Evolutionary conservation across 2,113 vertebrate species (phyloP).

Genomic region (Herpetotheres cachinnans): DNA sequence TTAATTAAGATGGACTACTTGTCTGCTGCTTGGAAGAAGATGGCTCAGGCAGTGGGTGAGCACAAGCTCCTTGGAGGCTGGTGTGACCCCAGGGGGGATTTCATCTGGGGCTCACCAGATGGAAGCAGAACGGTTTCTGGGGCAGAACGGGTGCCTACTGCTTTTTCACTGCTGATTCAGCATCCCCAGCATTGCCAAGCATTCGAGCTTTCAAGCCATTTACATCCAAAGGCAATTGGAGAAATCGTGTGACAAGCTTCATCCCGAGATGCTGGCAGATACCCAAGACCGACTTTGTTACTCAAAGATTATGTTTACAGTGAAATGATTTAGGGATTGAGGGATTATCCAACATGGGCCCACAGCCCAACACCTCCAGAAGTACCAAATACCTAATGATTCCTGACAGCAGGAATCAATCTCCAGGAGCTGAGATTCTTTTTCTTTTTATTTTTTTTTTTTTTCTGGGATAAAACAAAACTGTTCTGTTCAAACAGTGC

Average conservation of each 20-base stretch:
- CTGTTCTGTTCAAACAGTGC: background rate
- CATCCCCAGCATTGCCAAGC: background rate
- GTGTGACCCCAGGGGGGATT: background rate
- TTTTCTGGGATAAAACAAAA: background rate
- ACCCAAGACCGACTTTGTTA: conserved; percentile 24
- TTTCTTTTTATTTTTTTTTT: background rate
- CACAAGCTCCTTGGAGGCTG: background rate
- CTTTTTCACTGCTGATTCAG: conserved; percentile 2
- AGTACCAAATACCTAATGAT: conserved; percentile 43
- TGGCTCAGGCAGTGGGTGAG: background rate
- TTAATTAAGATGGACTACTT: background rate
- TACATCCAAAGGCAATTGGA: background rate
- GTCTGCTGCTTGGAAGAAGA: background rate
- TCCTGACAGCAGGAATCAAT: conserved; percentile 51
- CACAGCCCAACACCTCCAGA: conserved; percentile 41
- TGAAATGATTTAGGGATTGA: conserved; percentile 68
- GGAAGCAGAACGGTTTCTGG: background rate
- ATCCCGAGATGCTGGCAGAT: conserved; percentile 14
- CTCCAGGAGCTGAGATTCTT: background rate
- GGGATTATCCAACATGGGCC: conserved; percentile 52
- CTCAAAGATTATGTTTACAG: conserved; percentile 61
- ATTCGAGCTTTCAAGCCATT: background rate
- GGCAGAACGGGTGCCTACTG: background rate
- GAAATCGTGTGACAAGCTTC: conserved; percentile 9
- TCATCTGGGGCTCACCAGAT: background rate